Evolutionary conservation across 2,113 vertebrate genomes (phyloP), one percentile per base, ranked within the genome.

Genomic region (Mesocricetus auratus): DNA sequence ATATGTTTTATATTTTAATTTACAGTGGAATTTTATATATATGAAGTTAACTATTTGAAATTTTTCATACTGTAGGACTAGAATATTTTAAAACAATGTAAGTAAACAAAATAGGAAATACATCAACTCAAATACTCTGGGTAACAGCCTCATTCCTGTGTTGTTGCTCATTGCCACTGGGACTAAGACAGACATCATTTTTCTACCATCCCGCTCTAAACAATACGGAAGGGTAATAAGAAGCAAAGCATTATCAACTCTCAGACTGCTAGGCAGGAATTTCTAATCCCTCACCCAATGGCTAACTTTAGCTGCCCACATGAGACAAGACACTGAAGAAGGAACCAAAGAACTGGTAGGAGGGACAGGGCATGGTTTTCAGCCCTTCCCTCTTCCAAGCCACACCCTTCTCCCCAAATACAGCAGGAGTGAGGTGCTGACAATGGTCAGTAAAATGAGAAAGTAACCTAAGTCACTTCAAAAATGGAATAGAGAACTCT

Each of bases 131-230:
- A 62, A 86, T 83, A 89, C 31, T 94, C 36, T 78, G 26, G 53
- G 58, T 39, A 50, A 85, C 12, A 86, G 10, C 42, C 75, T 95
- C 11, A 64, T 74, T 50, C 79, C 1, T 1, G 0, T 0, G 16
- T 29, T 29, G 47, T 4, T 56, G 68, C 16, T 92, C 62, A 36
- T 64, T 88, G 74, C 3, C n/a, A 42, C 45, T 90, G 5, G 56
- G 29, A 79, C 75, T 36, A 36, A 92, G 47, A 83, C 56, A 88
- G 26, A 19, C n/a, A 77, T 29, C 33, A 36, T 26, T 26, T 90
- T 91, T 86, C 62, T 93, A 64, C 75, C 53, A 89, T 83, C 31
- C 74, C 89, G 39, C 94, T 91, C 71, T 94, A 93, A 94, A 96
- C 66, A 95, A 75, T 12, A 2, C 56, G 85, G 79, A 36, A 73